Evolutionary conservation across 2,888 invertebrate genomes (phyloP), one percentile per base, ranked within the genome.

Genomic region (Tachina grossa): DNA sequence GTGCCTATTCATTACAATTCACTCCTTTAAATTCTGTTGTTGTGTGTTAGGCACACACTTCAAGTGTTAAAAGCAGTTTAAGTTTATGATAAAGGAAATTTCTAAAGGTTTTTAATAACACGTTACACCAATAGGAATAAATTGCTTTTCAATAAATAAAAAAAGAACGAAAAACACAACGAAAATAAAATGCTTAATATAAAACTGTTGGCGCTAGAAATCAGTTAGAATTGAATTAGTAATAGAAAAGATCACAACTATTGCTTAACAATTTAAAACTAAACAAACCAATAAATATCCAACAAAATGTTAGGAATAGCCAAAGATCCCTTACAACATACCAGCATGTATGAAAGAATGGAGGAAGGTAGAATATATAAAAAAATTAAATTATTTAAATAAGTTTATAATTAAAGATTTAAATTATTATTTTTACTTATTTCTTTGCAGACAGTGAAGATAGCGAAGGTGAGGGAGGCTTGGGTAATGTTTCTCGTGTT

Each of bases 401-500:
- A 19, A 51, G 43, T 74, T 13, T 55, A 31, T 6, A 31, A 6
- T 31, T 5, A 6, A 31, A 31, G 31, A 31, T 31, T 31, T 49
- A 41, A 53, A 76, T 19, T 39, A 14, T n/a, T n/a, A 31, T 43
- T 22, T 9, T 45, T 55, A 49, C 14, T 77, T 9, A 22, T 39
- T 72, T 66, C 31, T 72, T 89, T 88, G 4, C 93, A 97, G 97
- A 97, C 89, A 97, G 97, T 90, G 97, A 97, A 92, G 97, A 97
- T 91, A 97, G 97, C 90, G 97, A 98, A 90, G 97, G 96, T 82
- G 98, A 99, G 91, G 97, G 98, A 65, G 98, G 98, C 14, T 93
- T 98, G 88, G 98, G 98, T 19, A 99, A 99, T 93, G 96, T 99
- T 72, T 98, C 96, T 90, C 95, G 97, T 80, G 94, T 96, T 89